A percentile compares a stretch with the other conserved stretches of the same genome.
phyloP scores from a whole-genome alignment of 2,888 invertebrate genomes.

The Nebria brevicollis region DNA sequence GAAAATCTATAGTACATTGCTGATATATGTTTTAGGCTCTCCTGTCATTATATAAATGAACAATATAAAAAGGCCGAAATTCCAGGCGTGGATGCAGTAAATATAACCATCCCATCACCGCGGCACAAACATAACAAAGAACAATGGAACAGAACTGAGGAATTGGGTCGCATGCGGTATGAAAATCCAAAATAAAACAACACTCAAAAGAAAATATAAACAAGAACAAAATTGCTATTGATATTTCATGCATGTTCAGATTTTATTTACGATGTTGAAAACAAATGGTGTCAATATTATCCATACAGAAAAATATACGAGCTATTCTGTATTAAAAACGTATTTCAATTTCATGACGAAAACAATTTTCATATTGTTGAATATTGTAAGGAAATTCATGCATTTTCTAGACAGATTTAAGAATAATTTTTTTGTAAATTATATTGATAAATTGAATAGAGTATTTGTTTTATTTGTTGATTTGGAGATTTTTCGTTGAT shows the following conservation, averaged over 20 bases:
- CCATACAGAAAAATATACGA: too few relatives aligned
- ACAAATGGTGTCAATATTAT: neutral
- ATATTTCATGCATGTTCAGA: constrained; percentile 29
- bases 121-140: constrained; percentile 14
- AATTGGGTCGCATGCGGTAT: constrained; percentile 30
- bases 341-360: too few relatives aligned
- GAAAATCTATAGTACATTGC: too few relatives aligned
- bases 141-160: constrained; percentile 15
- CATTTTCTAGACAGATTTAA: too few relatives aligned
- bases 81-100: neutral
- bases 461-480: too few relatives aligned
- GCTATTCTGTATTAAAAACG: too few relatives aligned
- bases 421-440: too few relatives aligned
- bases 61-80: constrained; percentile 3
- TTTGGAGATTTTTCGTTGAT: too few relatives aligned
- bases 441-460: too few relatives aligned
- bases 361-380: too few relatives aligned
- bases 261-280: neutral
- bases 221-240: constrained; percentile 23
- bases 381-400: too few relatives aligned
- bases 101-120: neutral
- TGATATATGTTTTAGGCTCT: neutral
- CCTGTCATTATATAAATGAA: constrained; percentile 29
- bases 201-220: constrained; percentile 16
- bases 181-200: constrained; percentile 28